Evolutionary conservation across 2,888 invertebrate species (phyloP), one percentile per base, ranked within the genome.

Genomic region (Hybos culiciformis): DNA sequence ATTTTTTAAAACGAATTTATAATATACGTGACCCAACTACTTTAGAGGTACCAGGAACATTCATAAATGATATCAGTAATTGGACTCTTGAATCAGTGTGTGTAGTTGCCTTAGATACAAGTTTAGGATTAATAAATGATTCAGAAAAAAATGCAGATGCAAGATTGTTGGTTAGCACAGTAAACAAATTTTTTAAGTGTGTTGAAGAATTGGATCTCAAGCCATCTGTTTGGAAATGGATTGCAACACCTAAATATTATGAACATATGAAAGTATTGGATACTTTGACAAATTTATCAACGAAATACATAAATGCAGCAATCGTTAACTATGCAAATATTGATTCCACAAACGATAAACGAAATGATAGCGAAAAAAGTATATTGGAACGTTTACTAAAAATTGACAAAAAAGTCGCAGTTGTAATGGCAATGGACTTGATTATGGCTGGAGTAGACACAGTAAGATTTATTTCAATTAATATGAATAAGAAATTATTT

Each of bases 371-470:
- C 15, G 66, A 70, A 14, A 37, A 45, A 50, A 79, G 80, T 56
- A 70, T 81, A 3, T 64, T 83, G 31, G 75, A 81, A 57, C 75
- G 74, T 52, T 58, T 83, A 9, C 57, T 80, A 19, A 70, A 70
- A 36, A 70, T 74, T 17, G 75, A 80, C 51, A 70, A 72, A 48
- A 71, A 68, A 54, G 70, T 78, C 8, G 82, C 80, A 1, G 56
- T 72, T 6, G 68, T 76, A 46, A 81, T 81, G 78, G 76, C 76
- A 2, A 71, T 76, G 54, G 83, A 83, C 56, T 75, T 82, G 77
- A 52, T 83, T 7, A 63, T 75, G 45, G 81, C 78, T 33, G 83
- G 82, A 43, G 74, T 83, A 18, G 83, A 83, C 56, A 80, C 81
- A 42, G 82, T 86, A 65, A 67, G n/a, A 29, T 12, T 29, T 29